Conservation (phyloP, 2,797 vertebrate species). For the Phrynocephalus vlangalii region DNA sequence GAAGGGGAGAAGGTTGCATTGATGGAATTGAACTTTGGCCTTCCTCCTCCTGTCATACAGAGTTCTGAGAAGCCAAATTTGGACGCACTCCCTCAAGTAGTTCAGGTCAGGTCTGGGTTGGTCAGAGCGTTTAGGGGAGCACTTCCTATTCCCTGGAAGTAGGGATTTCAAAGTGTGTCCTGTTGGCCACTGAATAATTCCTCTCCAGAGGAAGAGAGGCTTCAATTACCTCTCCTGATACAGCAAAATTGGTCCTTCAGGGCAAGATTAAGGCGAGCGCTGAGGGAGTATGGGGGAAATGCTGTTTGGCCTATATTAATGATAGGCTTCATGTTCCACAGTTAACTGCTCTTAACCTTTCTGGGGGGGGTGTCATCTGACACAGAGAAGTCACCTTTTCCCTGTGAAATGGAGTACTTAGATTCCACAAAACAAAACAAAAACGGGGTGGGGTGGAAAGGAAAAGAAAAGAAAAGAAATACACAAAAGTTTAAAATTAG, state of each 20-base stretch:
- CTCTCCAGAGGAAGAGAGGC: slow-evolving; percentile 25
- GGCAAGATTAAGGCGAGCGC: slow-evolving; percentile 23
- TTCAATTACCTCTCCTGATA: neutral
- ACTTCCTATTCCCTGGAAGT: slow-evolving; percentile 46
- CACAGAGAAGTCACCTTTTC: neutral
- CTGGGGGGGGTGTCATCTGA: neutral
- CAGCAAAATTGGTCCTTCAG: slow-evolving; percentile 20
- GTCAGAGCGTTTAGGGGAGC: slow-evolving; percentile 12
- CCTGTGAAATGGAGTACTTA: neutral
- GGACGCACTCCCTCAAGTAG: slow-evolving; percentile 1
- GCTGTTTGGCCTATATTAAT: neutral
- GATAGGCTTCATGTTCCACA: neutral
- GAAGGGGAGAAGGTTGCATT: slow-evolving; percentile 18
- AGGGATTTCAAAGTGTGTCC: slow-evolving; percentile 42
- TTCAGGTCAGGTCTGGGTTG: slow-evolving; percentile 26
- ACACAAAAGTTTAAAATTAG: neutral
- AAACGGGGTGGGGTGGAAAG: neutral
- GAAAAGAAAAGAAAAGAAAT: neutral
- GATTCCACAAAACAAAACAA: too few species aligned
- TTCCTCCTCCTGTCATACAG: slow-evolving; percentile 1
- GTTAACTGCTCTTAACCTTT: slow-evolving; percentile 10
- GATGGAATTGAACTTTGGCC: slow-evolving; percentile 31
- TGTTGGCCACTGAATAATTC: slow-evolving; percentile 13
- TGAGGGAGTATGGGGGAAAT: neutral
- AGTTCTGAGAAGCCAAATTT: slow-evolving; percentile 23